These are phyloP conservation scores for Limnephilus marmoratus DNA, from an alignment of 2,888 invertebrate genomes.

Conservation along the genomic window DNA sequence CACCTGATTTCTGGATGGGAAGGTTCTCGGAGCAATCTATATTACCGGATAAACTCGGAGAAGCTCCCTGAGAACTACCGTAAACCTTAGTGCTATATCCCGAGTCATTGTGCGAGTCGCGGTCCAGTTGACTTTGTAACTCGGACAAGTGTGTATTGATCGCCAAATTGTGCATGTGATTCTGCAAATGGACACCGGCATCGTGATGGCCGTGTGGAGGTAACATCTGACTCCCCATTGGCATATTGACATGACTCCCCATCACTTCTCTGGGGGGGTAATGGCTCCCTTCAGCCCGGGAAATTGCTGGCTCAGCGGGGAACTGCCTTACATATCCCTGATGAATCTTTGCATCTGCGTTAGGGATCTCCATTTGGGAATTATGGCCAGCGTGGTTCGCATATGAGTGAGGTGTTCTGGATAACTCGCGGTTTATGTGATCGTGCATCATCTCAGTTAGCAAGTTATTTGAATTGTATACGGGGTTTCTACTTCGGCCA, in stretches of 20 bases:
- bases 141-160: conserved; percentile 76
- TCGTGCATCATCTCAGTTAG: conserved; percentile 78
- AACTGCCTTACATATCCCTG: conserved; percentile 59
- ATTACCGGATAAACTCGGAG: conserved; percentile 84
- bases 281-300: conserved; percentile 44
- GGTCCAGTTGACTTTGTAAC: conserved; percentile 76
- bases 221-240: conserved; percentile 64
- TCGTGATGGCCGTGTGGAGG: conserved; percentile 67
- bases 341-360: conserved; percentile 68
- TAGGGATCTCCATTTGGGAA: conserved; percentile 75
- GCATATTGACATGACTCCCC: conserved; percentile 61
- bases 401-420: conserved; percentile 76
- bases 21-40: conserved; percentile 73
- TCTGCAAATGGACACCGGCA: conserved; percentile 74
- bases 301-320: conserved; percentile 30
- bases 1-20: conserved; percentile 70
- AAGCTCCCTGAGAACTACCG: conserved; percentile 86
- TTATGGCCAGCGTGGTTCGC: conserved; percentile 71
- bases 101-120: conserved; percentile 88
- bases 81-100: conserved; percentile 91
- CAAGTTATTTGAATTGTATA: conserved; percentile 73
- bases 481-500: conserved; percentile 72
- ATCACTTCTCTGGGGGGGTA: conserved; percentile 63
- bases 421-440: conserved; percentile 76
- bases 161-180: conserved; percentile 74